Conservation (phyloP, 37 sponge, comb jelly and placozoan species). For the Ephydatia muelleri region DNA sequence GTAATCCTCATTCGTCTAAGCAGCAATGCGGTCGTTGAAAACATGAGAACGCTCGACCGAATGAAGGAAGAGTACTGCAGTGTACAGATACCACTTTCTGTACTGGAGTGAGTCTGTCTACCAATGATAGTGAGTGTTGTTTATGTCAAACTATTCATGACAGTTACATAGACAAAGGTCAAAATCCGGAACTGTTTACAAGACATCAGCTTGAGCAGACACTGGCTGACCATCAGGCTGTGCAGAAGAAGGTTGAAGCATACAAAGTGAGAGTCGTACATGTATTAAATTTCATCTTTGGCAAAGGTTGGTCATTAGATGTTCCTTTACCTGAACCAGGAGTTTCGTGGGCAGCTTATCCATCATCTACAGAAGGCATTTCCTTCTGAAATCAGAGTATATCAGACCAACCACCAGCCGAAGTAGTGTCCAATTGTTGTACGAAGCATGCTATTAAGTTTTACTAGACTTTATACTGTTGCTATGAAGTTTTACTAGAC, state of each 20-base stretch:
- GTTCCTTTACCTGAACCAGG: slow-evolving; percentile 14
- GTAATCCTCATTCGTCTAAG: background rate
- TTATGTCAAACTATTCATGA: background rate
- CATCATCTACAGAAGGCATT: slow-evolving; percentile 62
- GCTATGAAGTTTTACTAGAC: no score
- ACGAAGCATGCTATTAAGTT: no score
- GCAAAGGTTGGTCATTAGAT: background rate
- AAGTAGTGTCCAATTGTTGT: background rate
- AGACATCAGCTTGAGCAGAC: slow-evolving; percentile 63
- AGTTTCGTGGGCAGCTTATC: slow-evolving; percentile 63
- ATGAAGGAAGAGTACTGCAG: slow-evolving; percentile 54
- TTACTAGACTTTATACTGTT: no score
- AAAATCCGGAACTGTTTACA: slow-evolving; percentile 78
- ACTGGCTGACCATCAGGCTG: slow-evolving; percentile 49
- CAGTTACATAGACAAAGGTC: slow-evolving; percentile 74
- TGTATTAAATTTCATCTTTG: background rate
- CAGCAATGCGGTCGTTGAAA: slow-evolving; percentile 63
- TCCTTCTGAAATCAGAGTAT: slow-evolving; percentile 50
- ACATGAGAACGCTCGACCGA: slow-evolving; percentile 56
- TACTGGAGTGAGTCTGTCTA: slow-evolving; percentile 49
- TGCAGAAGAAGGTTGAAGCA: slow-evolving; percentile 61
- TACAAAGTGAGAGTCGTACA: slow-evolving; percentile 72
- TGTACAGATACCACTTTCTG: slow-evolving; percentile 68
- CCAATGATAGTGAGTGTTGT: background rate
- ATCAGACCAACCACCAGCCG: slow-evolving; percentile 15